Conservation (phyloP, 2,888 invertebrate genomes). For the Chelonus formosanus region DNA sequence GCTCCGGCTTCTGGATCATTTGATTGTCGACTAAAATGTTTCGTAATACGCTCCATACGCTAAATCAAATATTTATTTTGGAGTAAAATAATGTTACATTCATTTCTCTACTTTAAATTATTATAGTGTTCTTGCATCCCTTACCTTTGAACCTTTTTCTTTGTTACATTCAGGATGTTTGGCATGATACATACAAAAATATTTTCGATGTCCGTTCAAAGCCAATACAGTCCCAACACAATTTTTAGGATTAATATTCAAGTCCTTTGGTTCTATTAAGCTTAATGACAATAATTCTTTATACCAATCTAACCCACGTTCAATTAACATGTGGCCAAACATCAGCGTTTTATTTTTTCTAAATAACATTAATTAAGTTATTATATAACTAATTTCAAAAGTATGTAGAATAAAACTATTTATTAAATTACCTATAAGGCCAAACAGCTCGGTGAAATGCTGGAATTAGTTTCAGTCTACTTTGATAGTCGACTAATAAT, state of each 20-base stretch:
- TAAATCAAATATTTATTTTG: slow-evolving; percentile 49
- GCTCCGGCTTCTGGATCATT: slow-evolving; percentile 82
- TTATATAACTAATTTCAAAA: not conserved
- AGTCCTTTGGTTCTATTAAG: slow-evolving; percentile 80
- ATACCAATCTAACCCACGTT: slow-evolving; percentile 94
- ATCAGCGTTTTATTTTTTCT: slow-evolving; percentile 92
- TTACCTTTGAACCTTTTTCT: slow-evolving; percentile 74
- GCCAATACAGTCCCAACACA: slow-evolving; percentile 96
- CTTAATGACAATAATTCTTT: slow-evolving; percentile 87
- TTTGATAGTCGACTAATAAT: slow-evolving; percentile 87
- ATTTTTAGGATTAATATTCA: slow-evolving; percentile 94
- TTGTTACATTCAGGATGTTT: slow-evolving; percentile 84
- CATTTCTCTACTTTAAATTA: too few relatives aligned
- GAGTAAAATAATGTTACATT: not conserved
- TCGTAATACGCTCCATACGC: slow-evolving; percentile 78
- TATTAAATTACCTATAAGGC: slow-evolving; percentile 82
- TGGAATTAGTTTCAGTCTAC: slow-evolving; percentile 85
- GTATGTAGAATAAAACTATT: too few relatives aligned
- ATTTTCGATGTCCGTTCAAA: slow-evolving; percentile 94
- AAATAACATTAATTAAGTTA: slow-evolving; percentile 29
- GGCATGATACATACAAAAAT: slow-evolving; percentile 98
- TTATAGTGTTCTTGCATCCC: too few relatives aligned
- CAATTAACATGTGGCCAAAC: slow-evolving; percentile 93
- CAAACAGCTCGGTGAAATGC: slow-evolving; percentile 93
- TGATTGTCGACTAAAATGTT: slow-evolving; percentile 55